Base-by-base conservation (phyloP, 2,888 invertebrate species). In the Willowsia nigromaculata region DNA sequence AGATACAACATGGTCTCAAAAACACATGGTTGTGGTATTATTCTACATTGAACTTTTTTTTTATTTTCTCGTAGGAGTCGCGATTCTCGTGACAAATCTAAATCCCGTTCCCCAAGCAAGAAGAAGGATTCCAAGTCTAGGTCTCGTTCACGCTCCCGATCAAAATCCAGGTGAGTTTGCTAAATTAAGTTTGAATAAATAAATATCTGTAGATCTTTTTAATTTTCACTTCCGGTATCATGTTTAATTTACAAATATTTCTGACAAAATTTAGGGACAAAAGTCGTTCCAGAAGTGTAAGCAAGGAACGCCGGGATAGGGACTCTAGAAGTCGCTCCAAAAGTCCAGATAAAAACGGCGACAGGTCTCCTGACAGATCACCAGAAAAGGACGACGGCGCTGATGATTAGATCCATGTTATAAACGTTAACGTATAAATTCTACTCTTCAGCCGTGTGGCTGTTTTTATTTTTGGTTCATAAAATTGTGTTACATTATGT, bases 251-350 rank as follows among this genome's bases (percentile, higher is more conserved):
- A 27, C 5, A 15, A 0, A 18, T 30, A 22, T 62, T 65, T 50
- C 4, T 56, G 56, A 37, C 9, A 0, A 62, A 15, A 30, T 62
- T n/a, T 15, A 93, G 93, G 91, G 93, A 93, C 83, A 92, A 92
- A 68, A 93, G 93, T 93, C 95, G 96, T 88, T 96, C 96, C 86
- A 95, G 95, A 74, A 96, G 96, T 43, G 95, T 94, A 92, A 96
- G 96, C 94, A 96, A 96, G 94, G 96, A 95, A 33, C 91, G 92
- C 53, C 85, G 80, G 0, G 90, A 90, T 80, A 93, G 86, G 84
- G 94, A 94, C 92, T 95, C 95, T 53, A 94, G 95, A 92, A 95
- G 95, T 71, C 94, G 94, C 90, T 95, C 93, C 33, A 93, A 91
- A 76, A 92, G 95, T 43, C 94, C 94, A 59, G 94, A 95, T 90